Conservation (phyloP, 2,113 vertebrate species). For the Syrrhaptes paradoxus region DNA sequence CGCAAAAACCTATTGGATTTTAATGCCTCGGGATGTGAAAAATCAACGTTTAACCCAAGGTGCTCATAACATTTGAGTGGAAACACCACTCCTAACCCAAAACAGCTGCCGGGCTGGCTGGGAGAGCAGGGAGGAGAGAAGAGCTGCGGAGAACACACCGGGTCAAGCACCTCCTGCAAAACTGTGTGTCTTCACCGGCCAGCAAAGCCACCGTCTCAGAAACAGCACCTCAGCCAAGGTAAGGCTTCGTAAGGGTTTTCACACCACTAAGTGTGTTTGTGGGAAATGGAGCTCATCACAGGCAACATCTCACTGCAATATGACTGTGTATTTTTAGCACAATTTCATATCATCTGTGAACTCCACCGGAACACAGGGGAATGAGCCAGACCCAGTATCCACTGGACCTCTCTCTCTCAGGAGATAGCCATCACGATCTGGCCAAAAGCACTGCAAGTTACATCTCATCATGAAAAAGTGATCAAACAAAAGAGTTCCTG, state of each 20-base stretch:
- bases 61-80: background rate
- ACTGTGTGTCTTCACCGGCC: background rate
- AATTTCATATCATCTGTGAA: background rate
- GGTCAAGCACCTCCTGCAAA: rapidly evolving
- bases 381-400: background rate
- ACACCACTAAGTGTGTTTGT: background rate
- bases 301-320: background rate
- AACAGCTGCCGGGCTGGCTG: background rate
- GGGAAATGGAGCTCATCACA: background rate
- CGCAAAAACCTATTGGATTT: background rate
- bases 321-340: background rate
- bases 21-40: background rate
- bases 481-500: background rate
- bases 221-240: background rate
- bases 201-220: background rate
- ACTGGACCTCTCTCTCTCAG: background rate
- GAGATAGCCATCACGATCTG: background rate
- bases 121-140: background rate
- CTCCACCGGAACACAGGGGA: background rate
- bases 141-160: rapidly evolving
- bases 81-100: background rate
- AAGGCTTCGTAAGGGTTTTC: background rate
- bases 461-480: rapidly evolving
- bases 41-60: background rate
- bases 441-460: background rate